Conservation (phyloP, 2,888 invertebrate species). For the Drosophila cognata region DNA sequence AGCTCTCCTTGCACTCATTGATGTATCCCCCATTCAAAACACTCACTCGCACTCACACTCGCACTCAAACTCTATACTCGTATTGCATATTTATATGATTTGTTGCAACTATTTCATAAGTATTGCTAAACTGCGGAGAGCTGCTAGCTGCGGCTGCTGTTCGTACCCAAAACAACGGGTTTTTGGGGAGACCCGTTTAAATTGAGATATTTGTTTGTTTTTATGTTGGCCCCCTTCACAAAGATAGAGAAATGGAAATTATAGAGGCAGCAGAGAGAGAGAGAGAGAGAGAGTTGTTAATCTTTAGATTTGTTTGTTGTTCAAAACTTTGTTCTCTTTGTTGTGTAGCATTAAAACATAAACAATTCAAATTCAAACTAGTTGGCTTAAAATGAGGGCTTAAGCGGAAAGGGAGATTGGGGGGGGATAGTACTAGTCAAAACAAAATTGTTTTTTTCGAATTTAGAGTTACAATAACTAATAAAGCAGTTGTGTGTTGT, state of each 20-base stretch:
- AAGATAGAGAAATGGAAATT: constrained; percentile 1
- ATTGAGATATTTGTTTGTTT: constrained; percentile 47
- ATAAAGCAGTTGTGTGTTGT: constrained; percentile 33
- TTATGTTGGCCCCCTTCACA: constrained; percentile 34
- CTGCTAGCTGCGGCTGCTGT: constrained; percentile 1
- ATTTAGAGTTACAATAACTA: constrained; percentile 23
- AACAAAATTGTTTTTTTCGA: neutral
- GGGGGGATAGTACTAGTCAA: neutral
- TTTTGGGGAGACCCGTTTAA: constrained; percentile 15
- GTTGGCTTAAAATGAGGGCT: constrained; percentile 8
- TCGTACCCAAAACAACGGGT: neutral
- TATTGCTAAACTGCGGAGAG: constrained; percentile 43
- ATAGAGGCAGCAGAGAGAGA: neutral
- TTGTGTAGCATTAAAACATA: constrained; percentile 7
- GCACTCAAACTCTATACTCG: constrained; percentile 25
- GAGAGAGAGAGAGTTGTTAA: neutral
- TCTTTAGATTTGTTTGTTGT: neutral
- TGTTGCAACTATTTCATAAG: constrained; percentile 37
- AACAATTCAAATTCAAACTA: constrained; percentile 33
- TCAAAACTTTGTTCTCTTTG: constrained; percentile 11
- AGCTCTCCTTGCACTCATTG: neutral
- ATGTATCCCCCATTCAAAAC: neutral
- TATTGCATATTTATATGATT: constrained; percentile 48
- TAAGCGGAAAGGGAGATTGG: constrained; percentile 8
- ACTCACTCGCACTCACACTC: constrained; percentile 13